Conservation (phyloP, 2,113 vertebrate species). For the Peucedramus taeniatus region DNA sequence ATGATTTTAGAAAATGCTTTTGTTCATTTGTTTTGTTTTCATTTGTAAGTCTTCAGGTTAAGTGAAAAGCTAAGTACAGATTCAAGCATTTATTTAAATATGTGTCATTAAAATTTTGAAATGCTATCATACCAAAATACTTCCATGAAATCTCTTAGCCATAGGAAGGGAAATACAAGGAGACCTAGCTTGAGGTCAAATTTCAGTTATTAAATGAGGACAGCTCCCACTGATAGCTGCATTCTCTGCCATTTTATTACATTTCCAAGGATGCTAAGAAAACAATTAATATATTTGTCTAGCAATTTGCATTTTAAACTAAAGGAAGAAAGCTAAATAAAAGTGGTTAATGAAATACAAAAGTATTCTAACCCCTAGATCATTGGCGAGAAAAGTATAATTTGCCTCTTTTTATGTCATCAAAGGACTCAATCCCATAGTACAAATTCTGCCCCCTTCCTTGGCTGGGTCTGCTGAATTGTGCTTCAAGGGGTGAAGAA, state of each 20-base stretch:
- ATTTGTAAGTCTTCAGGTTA: constrained; percentile 5
- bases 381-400: background rate
- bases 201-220: background rate
- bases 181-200: constrained; percentile 15
- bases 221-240: constrained; percentile 5
- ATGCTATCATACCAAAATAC: background rate
- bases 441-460: background rate
- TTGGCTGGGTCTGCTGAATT: background rate
- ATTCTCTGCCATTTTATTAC: constrained; percentile 12
- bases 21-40: constrained; percentile 3
- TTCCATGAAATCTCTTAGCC: background rate
- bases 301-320: background rate
- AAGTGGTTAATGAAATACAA: background rate
- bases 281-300: background rate
- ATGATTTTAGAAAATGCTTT: background rate
- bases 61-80: constrained; percentile 28
- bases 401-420: background rate
- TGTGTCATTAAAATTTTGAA: constrained; percentile 29
- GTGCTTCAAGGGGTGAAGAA: background rate
- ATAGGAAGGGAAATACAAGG: background rate
- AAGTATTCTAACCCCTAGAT: background rate
- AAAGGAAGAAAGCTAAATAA: background rate
- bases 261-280: background rate
- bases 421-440: background rate
- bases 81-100: constrained; percentile 18